A percentile compares a stretch with the other conserved stretches of the same genome.
Conservation (phyloP, 2,888 invertebrate genomes). For the Hartigia nigra region DNA sequence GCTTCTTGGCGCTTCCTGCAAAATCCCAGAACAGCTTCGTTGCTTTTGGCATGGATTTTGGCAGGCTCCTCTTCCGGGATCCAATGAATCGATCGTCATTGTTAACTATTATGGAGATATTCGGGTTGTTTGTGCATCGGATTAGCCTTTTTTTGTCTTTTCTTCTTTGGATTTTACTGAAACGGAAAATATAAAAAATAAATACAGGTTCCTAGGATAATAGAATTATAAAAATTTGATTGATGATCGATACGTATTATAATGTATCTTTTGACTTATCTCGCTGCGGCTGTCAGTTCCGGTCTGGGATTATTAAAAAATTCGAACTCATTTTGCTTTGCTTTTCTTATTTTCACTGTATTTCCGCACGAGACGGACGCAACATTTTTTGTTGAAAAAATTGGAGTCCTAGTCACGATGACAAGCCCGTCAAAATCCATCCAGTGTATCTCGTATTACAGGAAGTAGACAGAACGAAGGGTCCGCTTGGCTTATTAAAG, state of each 20-base stretch:
- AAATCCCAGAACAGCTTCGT: neutral
- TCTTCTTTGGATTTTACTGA: neutral
- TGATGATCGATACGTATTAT: neutral
- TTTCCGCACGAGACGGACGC: neutral
- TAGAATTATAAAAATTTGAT: neutral
- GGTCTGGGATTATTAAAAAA: neutral
- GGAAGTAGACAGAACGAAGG: constrained; percentile 31
- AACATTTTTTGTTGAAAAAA: neutral
- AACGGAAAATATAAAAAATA: neutral
- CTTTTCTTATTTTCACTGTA: neutral
- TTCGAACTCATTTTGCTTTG: neutral
- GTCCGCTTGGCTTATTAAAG: constrained; percentile 11
- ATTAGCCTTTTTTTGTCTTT: neutral
- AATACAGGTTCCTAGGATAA: neutral
- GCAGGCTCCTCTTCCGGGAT: neutral
- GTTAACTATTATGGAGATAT: neutral
- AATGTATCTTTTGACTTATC: neutral
- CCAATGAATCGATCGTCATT: neutral
- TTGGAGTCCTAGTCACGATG: neutral
- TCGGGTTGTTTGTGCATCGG: neutral
- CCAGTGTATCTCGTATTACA: constrained; percentile 38
- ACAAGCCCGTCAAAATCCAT: neutral
- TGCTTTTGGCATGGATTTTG: neutral
- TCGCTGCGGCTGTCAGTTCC: neutral
- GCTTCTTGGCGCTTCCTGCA: neutral